Base-by-base conservation (phyloP, 1,140 invertebrate species). In the Radopholus similis region DNA sequence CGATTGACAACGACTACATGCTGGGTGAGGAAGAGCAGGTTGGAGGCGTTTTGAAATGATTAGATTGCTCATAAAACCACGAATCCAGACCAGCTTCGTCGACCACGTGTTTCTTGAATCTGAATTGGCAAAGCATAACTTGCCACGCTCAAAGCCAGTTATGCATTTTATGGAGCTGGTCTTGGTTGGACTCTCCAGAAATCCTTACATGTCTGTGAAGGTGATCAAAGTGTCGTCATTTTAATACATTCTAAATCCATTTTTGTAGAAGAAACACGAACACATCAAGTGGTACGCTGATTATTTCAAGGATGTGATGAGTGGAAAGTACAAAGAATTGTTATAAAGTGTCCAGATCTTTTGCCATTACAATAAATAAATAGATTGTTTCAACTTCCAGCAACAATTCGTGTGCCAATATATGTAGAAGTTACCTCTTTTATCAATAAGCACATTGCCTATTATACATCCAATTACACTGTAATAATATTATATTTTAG, bases 131-230 rank as follows among this genome's bases (percentile, higher is more conserved):
- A 73, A 74, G 38, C 53, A 77, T 23, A 62, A 65, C 18, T 30
- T 77, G 54, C 94, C 95, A 0, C 86, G 84, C 38, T 88, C 86
- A 76, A 93, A 93, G 0, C 93, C 94, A 0, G 87, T 98, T 64
- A 85, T 91, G 18, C 91, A 96, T 83, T 97, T 95, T 82, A 97
- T 97, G 93, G 93, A 97, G 82, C 85, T 97, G 5, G 93, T 74
- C 0, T 90, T 89, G 74, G 87, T 90, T 0, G 93, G 93, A n/a
- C 85, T 97, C 9, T 93, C 92, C 0, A 94, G 94, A 83, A 98
- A 97, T 86, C 88, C 91, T 3, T 93, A 90, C 82, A 85, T 96
- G 66, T 90, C 90, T 15, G 91, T 90, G 0, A 40, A 30, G 56
- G 56, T 58, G 28, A 32, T 51, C 35, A 32, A 47, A 47, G 30